Evolutionary conservation across 2,888 invertebrate species (phyloP).

Genomic region (Napeogenes inachia): DNA sequence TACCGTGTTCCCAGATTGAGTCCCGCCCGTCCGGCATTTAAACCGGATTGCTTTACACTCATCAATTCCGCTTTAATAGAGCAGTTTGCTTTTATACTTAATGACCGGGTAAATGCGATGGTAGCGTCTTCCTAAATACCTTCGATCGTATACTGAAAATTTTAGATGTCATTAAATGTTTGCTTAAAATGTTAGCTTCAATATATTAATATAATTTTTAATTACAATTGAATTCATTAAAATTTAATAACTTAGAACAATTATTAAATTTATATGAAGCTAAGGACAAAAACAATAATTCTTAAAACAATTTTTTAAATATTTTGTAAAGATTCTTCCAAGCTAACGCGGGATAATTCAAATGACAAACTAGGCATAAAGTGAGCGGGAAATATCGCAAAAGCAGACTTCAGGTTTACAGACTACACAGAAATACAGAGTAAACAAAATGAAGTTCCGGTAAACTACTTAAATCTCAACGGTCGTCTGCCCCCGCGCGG

Average conservation of each 20-base stretch:
- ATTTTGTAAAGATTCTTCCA: conserved; percentile 47
- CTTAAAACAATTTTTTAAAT: too few relatives aligned
- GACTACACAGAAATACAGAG: conserved; percentile 50
- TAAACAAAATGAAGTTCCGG: conserved; percentile 63
- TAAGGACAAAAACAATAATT: too few relatives aligned
- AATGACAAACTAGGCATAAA: conserved; percentile 67
- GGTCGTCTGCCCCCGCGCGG: conserved; percentile 18
- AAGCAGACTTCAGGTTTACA: conserved; percentile 1
- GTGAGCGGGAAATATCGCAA: conserved; percentile 69
- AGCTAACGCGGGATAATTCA: conserved; percentile 55
- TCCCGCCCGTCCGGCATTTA: conserved; percentile 49
- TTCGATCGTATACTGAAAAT: conserved; percentile 13
- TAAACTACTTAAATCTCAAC: conserved; percentile 74
- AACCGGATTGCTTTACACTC: conserved; percentile 63
- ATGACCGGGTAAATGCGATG: conserved; percentile 59
- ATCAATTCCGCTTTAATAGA: conserved; percentile 62
- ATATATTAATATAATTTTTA: too few relatives aligned
- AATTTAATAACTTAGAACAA: too few relatives aligned
- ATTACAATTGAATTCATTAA: conserved; percentile 15
- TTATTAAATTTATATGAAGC: too few relatives aligned
- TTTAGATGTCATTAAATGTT: conserved; percentile 12
- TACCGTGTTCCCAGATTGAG: conserved; percentile 64
- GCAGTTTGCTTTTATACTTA: conserved; percentile 62
- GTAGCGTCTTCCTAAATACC: conserved; percentile 25
- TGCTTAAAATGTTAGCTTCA: too few relatives aligned